Percentiles rank a stretch among this genome's conserved stretches.
Evolutionary conservation across 2,888 invertebrate genomes (phyloP).

Genomic region (Nasonia oneida): DNA sequence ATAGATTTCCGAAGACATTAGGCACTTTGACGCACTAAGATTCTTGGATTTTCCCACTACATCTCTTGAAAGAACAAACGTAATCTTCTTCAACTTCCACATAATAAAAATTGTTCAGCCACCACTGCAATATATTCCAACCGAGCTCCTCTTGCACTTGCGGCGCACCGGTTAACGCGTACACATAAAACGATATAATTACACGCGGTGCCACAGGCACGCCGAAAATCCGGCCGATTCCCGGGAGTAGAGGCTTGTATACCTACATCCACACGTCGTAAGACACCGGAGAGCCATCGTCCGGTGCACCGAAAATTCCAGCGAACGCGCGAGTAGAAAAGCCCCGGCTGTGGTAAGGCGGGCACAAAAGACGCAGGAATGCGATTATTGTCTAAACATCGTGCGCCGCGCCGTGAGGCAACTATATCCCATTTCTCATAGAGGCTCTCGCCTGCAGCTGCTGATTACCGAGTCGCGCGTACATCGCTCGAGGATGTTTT

Average conservation of each 20-base stretch:
- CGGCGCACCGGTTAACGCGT: not conserved
- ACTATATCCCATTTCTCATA: slow-evolving; percentile 11
- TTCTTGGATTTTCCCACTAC: not conserved
- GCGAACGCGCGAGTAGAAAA: slow-evolving; percentile 33
- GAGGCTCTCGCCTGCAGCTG: not conserved
- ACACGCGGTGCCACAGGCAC: slow-evolving; percentile 21
- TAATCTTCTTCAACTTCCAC: no score
- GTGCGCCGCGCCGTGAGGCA: not conserved
- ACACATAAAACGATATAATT: slow-evolving; percentile 30
- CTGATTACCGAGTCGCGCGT: not conserved
- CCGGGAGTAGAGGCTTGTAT: not conserved
- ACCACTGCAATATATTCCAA: not conserved
- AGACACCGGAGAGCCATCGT: slow-evolving; percentile 4
- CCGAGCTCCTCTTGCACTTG: not conserved
- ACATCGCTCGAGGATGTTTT: not conserved
- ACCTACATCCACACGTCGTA: not conserved
- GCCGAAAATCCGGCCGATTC: slow-evolving; percentile 40
- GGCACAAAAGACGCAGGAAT: slow-evolving; percentile 37
- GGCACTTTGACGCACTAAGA: not conserved
- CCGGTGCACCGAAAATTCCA: slow-evolving; percentile 44
- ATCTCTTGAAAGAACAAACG: no score
- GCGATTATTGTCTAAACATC: slow-evolving; percentile 53
- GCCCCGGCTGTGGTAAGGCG: slow-evolving; percentile 21
- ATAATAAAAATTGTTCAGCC: not conserved
- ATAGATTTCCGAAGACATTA: not conserved